Conservation (phyloP, 2,797 vertebrate species). For the Semotilus atromaculatus region DNA sequence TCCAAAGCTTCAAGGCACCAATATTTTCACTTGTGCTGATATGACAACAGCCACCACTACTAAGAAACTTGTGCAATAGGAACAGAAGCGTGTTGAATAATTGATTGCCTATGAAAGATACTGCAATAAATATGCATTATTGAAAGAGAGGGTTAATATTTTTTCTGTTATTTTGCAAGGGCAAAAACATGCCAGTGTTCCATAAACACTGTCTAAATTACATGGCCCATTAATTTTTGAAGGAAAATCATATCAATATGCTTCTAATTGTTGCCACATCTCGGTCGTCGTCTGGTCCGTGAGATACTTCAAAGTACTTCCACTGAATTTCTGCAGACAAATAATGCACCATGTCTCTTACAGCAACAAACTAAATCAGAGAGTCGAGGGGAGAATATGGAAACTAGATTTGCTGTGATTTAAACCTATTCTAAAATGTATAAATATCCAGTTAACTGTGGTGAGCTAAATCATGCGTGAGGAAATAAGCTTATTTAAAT, state of each 20-base stretch:
- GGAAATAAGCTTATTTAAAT: neutral
- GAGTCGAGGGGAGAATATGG: neutral
- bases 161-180: constrained; percentile 22
- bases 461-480: neutral
- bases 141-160: constrained; percentile 69
- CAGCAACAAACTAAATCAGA: neutral
- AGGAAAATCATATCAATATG: constrained; percentile 22
- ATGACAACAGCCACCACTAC: constrained; percentile 66
- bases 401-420: neutral
- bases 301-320: constrained; percentile 2
- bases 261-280: constrained; percentile 5
- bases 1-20: constrained; percentile 37
- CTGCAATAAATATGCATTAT: constrained; percentile 67
- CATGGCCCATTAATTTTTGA: constrained; percentile 28
- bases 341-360: neutral
- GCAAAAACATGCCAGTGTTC: constrained; percentile 17
- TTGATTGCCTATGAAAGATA: constrained; percentile 70
- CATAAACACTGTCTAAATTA: constrained; percentile 30
- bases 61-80: constrained; percentile 66
- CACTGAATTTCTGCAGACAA: neutral
- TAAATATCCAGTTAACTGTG: neutral
- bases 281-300: neutral
- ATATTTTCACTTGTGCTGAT: constrained; percentile 62
- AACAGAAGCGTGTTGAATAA: constrained; percentile 73
- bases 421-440: neutral